These are phyloP conservation scores for Actenoides lindsayi DNA, from an alignment of 2,113 vertebrate species.

Conservation along the genomic window DNA sequence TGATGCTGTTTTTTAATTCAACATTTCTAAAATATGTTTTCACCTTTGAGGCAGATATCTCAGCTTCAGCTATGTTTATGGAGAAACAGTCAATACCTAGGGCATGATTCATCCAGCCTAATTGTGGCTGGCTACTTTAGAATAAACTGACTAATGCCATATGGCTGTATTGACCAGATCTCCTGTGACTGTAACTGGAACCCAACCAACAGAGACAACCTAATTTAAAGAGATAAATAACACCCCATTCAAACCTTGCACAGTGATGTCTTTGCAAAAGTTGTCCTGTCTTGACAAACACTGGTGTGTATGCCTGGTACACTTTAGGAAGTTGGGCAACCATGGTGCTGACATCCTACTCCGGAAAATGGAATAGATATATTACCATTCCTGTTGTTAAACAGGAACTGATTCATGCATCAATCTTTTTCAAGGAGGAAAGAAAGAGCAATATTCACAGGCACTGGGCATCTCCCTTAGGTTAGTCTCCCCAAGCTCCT, in stretches of 20 bases:
- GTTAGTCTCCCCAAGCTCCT: not conserved
- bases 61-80: not conserved
- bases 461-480: not conserved
- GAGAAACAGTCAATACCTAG: not conserved
- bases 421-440: not conserved
- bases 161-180: slow-evolving; percentile 43
- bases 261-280: not conserved
- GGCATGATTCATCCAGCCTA: slow-evolving; percentile 25
- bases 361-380: not conserved
- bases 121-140: not conserved
- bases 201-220: not conserved
- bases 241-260: not conserved
- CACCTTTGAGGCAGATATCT: not conserved
- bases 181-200: not conserved
- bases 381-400: not conserved
- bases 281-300: not conserved
- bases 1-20: not conserved
- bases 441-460: not conserved
- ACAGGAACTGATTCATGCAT: not conserved
- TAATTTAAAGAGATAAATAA: slow-evolving; percentile 51
- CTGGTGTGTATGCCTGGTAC: not conserved
- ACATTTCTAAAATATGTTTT: not conserved
- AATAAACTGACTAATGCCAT: slow-evolving; percentile 37
- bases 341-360: not conserved
- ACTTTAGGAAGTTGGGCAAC: not conserved